Base-by-base conservation (phyloP, 2,888 invertebrate species). In the Xanthorhoe designata region DNA sequence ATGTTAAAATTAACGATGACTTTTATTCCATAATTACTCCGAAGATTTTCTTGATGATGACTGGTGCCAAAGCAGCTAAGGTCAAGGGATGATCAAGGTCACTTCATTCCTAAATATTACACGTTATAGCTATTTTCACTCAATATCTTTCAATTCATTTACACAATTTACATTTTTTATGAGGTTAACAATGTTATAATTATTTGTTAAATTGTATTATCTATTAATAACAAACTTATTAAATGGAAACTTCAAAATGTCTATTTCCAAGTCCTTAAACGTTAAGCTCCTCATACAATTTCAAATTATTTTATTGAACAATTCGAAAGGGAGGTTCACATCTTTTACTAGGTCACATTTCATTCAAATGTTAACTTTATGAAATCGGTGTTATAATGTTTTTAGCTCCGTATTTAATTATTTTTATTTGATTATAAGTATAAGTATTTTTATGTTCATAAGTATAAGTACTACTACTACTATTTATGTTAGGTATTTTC, bases 101-200 rank as follows among this genome's bases (percentile, higher is more conserved):
- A 92, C 92, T 92, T 92, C 88, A 87, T 88, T 90, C 87, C 90
- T 91, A 91, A 87, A 88, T 75, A 84, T 90, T 89, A 89, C 81
- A 83, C 85, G 82, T 86, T n/a, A 51, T 68, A 79, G 84, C 86
- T 89, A 89, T 87, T 85, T 61, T 86, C 85, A 87, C 82, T 84
- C 80, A 77, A 80, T 80, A 63, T 83, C 79, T 76, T 80, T 81
- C 79, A 82, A 85, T 79, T 78, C 78, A 84, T 82, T 72, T 82
- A 83, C 79, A 80, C 78, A 77, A 64, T 83, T 77, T 86, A 89
- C 82, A 86, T 80, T 81, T 77, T 84, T 75, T 80, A 82, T 84
- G 90, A 89, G 89, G 88, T 82, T 83, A 88, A 87, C 85, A 88
- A 86, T 84, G 77, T 81, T 89, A 85, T 83, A 66, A 66, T 69